These are phyloP conservation scores for Thalassarche chlororhynchos DNA, from an alignment of 2,113 vertebrate species.

Conservation along the genomic window DNA sequence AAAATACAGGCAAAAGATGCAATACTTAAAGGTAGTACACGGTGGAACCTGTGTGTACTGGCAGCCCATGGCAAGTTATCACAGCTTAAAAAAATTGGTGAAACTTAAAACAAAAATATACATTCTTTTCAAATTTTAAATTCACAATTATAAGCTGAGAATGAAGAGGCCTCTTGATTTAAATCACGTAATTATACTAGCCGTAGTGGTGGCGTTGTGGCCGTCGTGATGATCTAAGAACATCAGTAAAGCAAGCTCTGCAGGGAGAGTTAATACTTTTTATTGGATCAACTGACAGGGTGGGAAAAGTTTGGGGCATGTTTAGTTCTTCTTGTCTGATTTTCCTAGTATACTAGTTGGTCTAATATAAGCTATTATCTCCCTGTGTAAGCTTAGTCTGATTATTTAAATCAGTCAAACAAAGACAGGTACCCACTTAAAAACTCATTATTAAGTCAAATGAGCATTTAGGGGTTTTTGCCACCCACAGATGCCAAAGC, in stretches of 20 bases:
- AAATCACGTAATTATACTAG: neutral
- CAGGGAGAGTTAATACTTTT: neutral
- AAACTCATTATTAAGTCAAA: slow-evolving; percentile 58
- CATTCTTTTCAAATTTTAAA: neutral
- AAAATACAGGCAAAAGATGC: neutral
- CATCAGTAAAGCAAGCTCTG: neutral
- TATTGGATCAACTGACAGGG: neutral
- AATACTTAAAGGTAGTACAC: neutral
- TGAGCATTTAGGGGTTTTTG: slow-evolving; percentile 27
- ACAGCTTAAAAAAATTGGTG: neutral
- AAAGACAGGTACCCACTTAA: slow-evolving; percentile 51
- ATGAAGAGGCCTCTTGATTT: neutral
- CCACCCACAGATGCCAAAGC: slow-evolving; percentile 59
- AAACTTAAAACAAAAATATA: neutral
- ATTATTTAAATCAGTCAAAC: slow-evolving; percentile 54
- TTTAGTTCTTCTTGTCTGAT: slow-evolving; percentile 6
- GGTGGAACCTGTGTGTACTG: neutral
- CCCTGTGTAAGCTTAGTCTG: slow-evolving; percentile 31
- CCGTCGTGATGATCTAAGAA: neutral
- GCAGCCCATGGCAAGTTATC: neutral
- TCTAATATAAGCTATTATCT: slow-evolving; percentile 45
- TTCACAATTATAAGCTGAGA: neutral
- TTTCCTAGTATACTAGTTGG: neutral
- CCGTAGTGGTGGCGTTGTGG: neutral
- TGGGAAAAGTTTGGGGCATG: neutral